Evolutionary conservation across 1,140 invertebrate genomes (phyloP).

Genomic region (Macrobrachium nipponense): DNA sequence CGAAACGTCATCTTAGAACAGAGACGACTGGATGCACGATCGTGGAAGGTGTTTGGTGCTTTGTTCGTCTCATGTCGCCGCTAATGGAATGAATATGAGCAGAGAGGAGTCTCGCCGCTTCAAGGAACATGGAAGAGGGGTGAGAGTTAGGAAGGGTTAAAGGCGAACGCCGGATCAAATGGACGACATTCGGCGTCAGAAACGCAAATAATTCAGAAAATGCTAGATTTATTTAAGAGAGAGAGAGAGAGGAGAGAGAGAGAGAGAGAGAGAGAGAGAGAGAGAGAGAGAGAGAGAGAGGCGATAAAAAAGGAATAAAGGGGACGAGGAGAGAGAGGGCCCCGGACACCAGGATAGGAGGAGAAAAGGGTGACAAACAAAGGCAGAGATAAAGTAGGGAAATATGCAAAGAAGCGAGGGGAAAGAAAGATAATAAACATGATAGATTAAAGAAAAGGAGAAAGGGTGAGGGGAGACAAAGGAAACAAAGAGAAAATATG

Average conservation of each 20-base stretch:
- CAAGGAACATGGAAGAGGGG: no score
- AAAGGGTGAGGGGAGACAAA: background rate
- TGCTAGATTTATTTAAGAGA: background rate
- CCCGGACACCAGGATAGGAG: background rate
- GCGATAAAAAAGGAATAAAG: background rate
- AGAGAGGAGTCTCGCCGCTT: no score
- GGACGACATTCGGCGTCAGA: background rate
- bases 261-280: constrained; percentile 32
- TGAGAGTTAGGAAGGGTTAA: background rate
- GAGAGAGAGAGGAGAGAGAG: constrained; percentile 25
- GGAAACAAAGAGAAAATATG: background rate
- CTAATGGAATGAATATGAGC: no score
- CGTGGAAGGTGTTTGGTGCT: no score
- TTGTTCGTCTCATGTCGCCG: no score
- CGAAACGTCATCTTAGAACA: no score
- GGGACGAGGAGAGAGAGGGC: background rate
- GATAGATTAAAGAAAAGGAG: background rate
- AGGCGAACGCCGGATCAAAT: background rate
- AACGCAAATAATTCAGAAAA: no score
- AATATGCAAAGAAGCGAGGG: background rate
- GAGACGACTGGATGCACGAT: no score
- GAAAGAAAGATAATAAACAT: background rate
- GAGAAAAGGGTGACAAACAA: background rate
- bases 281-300: constrained; percentile 5
- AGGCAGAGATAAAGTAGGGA: background rate